Evolutionary conservation across 2,888 invertebrate species (phyloP).

Genomic region (Cyaniris semiargus): DNA sequence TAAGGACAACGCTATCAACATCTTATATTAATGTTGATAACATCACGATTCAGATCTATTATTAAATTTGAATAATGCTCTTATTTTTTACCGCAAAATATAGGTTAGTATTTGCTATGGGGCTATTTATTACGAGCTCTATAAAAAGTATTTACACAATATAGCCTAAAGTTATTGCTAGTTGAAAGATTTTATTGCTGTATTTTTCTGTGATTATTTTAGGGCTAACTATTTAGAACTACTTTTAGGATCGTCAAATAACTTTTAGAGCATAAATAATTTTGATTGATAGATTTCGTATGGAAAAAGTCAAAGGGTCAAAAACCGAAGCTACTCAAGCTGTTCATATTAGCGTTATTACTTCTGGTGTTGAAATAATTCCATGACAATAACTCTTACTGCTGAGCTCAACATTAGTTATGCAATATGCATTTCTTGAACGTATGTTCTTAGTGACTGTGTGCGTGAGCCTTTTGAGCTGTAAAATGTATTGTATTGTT

Average conservation of each 20-base stretch:
- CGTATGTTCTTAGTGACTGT: neutral
- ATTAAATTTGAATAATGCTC: constrained; percentile 11
- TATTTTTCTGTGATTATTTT: neutral
- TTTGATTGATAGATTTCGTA: too few species aligned
- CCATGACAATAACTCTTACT: constrained; percentile 4
- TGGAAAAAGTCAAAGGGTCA: neutral
- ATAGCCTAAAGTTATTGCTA: neutral
- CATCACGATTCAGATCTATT: neutral
- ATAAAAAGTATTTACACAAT: neutral
- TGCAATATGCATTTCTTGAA: neutral
- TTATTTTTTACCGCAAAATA: constrained; percentile 6
- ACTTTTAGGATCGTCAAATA: too few species aligned
- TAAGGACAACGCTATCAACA: neutral
- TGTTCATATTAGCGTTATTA: neutral
- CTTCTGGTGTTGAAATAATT: constrained; percentile 2
- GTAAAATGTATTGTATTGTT: neutral
- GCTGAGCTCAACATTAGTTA: neutral
- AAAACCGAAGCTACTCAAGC: neutral
- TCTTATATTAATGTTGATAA: constrained; percentile 4
- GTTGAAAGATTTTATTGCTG: neutral
- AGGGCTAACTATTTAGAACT: too few species aligned
- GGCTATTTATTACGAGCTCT: neutral
- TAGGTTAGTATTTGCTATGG: neutral
- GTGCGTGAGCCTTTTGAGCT: neutral
- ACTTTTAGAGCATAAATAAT: too few species aligned